Evolutionary conservation across 2,888 invertebrate species (phyloP).

Genomic region (Caenorhabditis panamensis): DNA sequence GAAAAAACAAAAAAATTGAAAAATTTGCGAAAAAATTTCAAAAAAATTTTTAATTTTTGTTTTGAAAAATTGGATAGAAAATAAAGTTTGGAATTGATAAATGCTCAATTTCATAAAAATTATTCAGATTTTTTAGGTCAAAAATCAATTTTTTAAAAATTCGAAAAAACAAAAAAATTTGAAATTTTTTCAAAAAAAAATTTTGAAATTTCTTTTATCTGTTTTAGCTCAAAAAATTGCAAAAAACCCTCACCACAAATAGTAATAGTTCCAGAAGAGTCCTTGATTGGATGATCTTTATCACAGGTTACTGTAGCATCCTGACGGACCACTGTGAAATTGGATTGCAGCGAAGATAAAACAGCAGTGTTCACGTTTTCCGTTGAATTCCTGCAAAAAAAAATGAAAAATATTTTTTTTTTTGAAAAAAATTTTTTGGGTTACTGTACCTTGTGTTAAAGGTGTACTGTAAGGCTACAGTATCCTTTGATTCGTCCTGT

Average conservation of each 20-base stretch:
- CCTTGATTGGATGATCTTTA: slow-evolving; percentile 19
- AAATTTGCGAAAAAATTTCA: too few species aligned
- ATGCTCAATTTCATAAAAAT: too few species aligned
- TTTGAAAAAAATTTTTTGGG: background rate
- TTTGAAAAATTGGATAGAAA: too few species aligned
- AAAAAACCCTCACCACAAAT: slow-evolving; percentile 37
- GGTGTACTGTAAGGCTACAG: slow-evolving; percentile 39
- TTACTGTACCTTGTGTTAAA: slow-evolving; percentile 36
- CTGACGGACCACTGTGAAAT: slow-evolving; percentile 26
- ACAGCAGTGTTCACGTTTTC: slow-evolving; percentile 9
- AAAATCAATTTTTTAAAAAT: background rate
- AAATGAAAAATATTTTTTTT: background rate
- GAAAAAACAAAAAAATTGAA: background rate
- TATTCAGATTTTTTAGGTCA: too few species aligned
- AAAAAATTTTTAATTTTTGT: too few species aligned
- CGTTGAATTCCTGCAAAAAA: slow-evolving; percentile 31
- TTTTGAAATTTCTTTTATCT: too few species aligned
- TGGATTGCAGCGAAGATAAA: slow-evolving; percentile 9
- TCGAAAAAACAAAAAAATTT: background rate
- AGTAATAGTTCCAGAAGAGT: slow-evolving; percentile 18
- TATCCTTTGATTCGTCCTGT: too few species aligned
- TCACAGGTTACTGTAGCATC: slow-evolving; percentile 23
- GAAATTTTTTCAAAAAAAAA: background rate
- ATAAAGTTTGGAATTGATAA: too few species aligned
- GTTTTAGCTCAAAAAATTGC: too few species aligned